phyloP scores from a whole-genome alignment of 2,888 invertebrate genomes.

The Pachliopta kotzebuea region DNA sequence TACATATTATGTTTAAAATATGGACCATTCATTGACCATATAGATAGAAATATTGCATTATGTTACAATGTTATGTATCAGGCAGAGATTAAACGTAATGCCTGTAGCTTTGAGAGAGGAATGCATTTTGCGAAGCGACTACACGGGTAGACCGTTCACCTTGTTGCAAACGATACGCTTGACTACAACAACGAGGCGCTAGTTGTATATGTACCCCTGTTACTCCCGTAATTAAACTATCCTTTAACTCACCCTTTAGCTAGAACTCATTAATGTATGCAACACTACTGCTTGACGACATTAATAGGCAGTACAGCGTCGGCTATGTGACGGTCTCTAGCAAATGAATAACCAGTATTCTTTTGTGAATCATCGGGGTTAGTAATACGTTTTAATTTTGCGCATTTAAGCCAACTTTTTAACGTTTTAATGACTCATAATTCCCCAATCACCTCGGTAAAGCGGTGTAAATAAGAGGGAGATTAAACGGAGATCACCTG shows the following conservation, averaged over 20 bases:
- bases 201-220: background rate
- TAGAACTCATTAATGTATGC: background rate
- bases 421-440: background rate
- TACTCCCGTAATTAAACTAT: background rate
- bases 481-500: constrained; percentile 40
- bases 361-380: too few species aligned
- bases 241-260: background rate
- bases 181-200: background rate
- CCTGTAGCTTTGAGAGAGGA: too few species aligned
- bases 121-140: background rate
- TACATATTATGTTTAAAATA: too few species aligned
- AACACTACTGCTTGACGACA: background rate
- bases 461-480: constrained; percentile 31
- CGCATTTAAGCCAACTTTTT: too few species aligned
- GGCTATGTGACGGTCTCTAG: too few species aligned
- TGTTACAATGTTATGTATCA: too few species aligned
- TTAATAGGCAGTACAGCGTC: background rate
- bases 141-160: background rate
- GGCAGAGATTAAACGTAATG: too few species aligned
- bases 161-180: background rate
- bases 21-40: too few species aligned
- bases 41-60: too few species aligned
- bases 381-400: too few species aligned
- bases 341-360: too few species aligned
- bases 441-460: background rate